A percentile compares a stretch with the other conserved stretches of the same genome.
phyloP scores from a whole-genome alignment of 2,113 vertebrate species.

The Gymnarchus niloticus region DNA sequence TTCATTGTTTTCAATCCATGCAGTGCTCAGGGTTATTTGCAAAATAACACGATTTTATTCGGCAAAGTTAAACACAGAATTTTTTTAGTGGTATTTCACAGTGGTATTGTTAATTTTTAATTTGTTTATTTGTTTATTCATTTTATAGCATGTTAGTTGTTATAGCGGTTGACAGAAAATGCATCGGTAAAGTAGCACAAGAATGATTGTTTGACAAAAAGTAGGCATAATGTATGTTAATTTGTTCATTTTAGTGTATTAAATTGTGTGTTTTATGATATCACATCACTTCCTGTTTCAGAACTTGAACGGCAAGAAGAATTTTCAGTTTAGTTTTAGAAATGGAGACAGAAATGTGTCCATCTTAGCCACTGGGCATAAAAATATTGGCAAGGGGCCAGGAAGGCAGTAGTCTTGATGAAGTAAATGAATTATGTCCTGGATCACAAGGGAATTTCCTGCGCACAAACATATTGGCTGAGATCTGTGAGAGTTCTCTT shows the following conservation, averaged over 20 bases:
- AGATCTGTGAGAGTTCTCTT: not conserved
- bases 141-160: not conserved
- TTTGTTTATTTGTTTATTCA: not conserved
- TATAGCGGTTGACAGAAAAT: not conserved
- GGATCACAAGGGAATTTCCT: not conserved
- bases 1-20: not conserved
- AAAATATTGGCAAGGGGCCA: not conserved
- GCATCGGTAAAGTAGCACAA: not conserved
- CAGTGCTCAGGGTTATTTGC: not conserved
- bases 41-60: not conserved
- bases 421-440: not conserved
- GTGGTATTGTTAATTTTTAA: not conserved
- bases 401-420: not conserved
- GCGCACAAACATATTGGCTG: not conserved
- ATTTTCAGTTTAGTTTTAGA: not conserved
- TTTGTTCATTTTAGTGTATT: too few relatives aligned
- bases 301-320: too few relatives aligned
- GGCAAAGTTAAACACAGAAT: not conserved
- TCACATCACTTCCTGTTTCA: not conserved
- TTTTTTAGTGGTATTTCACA: not conserved
- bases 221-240: not conserved
- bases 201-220: not conserved
- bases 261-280: not conserved
- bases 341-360: not conserved
- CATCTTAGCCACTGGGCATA: not conserved